Base-by-base conservation (phyloP, 2,113 vertebrate species). In the Lutjanus erythropterus region DNA sequence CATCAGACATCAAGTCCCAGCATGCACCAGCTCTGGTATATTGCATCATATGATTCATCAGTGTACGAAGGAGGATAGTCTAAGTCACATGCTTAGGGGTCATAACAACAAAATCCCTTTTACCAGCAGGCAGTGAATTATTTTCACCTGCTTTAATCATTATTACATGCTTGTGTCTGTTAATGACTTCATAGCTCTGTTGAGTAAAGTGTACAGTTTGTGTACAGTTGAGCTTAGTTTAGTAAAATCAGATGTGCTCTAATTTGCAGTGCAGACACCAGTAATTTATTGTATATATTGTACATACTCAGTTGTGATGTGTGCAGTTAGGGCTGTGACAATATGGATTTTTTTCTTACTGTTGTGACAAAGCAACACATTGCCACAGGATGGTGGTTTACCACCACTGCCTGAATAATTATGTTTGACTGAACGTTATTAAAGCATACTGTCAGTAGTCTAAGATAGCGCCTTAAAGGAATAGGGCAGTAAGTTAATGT, bases 1-100 rank as follows among this genome's bases (percentile, higher is more conserved):
- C 9, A 44, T 56, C n/a, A 42, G 41, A 66, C 64, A 52, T 64
- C 23, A 68, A 35, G 42, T 78, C 59, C 71, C 65, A 71, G 65
- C 65, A 69, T 78, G 62, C 62, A 52, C 52, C 44, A 31, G 44
- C 29, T 41, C 19, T n/a, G 18, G 19, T 15, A 7, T 3, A 9
- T 8, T 42, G 60, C 25, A 62, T 5, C 1, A 39, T 41, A 18
- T 74, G 65, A 68, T 23, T 70, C 33, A 79, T 60, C 42, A 58
- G 46, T 60, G 53, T 46, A 68, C 15, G 4, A n/a, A n/a, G 14
- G 53, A 14, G 62, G 29, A 5, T 18, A 62, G 66, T 52, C 29
- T 5, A 16, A 49, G 19, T 86, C 67, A 65, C 50, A 25, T 61
- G 37, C 16, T n/a, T 44, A 12, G 11, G 29, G 1, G 58, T 81